Conservation (phyloP, 1,140 invertebrate genomes). For the Trypoxylus dichotomus region DNA sequence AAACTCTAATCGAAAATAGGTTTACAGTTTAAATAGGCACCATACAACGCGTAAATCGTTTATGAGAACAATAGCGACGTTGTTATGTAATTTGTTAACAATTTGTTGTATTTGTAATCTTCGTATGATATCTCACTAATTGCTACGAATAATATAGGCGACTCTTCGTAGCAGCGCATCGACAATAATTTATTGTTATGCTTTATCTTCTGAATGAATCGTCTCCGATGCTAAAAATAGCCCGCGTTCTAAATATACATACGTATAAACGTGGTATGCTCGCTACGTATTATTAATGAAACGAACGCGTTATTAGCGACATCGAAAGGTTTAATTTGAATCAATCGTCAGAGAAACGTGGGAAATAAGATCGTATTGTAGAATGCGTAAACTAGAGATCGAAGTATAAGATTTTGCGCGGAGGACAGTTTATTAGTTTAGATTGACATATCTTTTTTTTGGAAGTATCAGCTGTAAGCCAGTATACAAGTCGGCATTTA, state of each 20-base stretch:
- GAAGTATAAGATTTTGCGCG: too few species aligned
- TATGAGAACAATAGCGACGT: not conserved
- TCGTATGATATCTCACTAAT: not conserved
- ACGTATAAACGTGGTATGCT: not conserved
- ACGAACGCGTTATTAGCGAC: constrained; percentile 1
- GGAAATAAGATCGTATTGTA: not conserved
- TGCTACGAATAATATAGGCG: not conserved
- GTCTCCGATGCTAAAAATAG: not conserved
- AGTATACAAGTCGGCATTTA: too few species aligned
- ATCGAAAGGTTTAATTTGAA: not conserved
- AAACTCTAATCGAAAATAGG: not conserved
- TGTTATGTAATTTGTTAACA: not conserved
- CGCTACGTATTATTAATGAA: not conserved
- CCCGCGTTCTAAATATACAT: not conserved
- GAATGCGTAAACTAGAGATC: too few species aligned
- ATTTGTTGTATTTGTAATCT: not conserved
- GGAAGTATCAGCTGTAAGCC: too few species aligned
- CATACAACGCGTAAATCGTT: too few species aligned
- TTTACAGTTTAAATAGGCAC: too few species aligned
- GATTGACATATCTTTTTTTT: too few species aligned
- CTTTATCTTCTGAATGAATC: not conserved
- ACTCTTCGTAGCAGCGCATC: not conserved
- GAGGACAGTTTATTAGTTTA: too few species aligned
- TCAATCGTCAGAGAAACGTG: not conserved
- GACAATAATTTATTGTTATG: constrained; percentile 1